phyloP scores from a whole-genome alignment of 2,888 invertebrate genomes.

The Rambutsinella grinnellia region DNA sequence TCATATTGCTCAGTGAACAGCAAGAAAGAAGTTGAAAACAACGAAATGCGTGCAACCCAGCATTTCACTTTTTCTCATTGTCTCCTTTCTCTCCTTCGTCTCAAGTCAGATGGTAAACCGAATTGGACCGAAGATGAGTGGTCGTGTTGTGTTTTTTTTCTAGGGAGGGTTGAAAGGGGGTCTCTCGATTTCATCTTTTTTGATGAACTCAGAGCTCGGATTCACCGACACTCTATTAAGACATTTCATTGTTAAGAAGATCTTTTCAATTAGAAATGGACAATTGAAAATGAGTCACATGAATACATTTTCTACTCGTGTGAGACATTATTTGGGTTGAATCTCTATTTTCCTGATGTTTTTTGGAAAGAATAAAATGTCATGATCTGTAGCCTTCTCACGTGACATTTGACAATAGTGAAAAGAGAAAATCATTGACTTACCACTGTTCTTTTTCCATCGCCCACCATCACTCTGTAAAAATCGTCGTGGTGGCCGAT shows the following conservation, averaged over 20 bases:
- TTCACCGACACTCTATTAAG: slow-evolving; percentile 21
- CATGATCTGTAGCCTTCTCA: slow-evolving; percentile 18
- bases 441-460: not conserved
- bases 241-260: not conserved
- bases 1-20: too few relatives aligned
- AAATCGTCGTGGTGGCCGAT: slow-evolving; percentile 36
- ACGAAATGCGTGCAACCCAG: not conserved
- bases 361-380: slow-evolving; percentile 1
- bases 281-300: too few relatives aligned
- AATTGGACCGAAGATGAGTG: slow-evolving; percentile 42
- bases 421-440: not conserved
- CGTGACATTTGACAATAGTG: slow-evolving; percentile 25
- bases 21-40: too few relatives aligned
- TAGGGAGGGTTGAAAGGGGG: slow-evolving; percentile 24
- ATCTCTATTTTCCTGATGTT: not conserved
- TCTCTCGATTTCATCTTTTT: slow-evolving; percentile 16
- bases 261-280: slow-evolving; percentile 8
- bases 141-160: not conserved
- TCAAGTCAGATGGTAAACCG: slow-evolving; percentile 33
- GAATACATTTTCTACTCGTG: not conserved
- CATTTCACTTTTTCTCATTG: slow-evolving; percentile 9
- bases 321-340: not conserved
- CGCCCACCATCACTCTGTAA: too few relatives aligned
- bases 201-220: slow-evolving; percentile 33
- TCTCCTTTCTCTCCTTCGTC: slow-evolving; percentile 32